Evolutionary conservation across 1,140 invertebrate species (phyloP).

Genomic region (Doryteuthis pealeii): DNA sequence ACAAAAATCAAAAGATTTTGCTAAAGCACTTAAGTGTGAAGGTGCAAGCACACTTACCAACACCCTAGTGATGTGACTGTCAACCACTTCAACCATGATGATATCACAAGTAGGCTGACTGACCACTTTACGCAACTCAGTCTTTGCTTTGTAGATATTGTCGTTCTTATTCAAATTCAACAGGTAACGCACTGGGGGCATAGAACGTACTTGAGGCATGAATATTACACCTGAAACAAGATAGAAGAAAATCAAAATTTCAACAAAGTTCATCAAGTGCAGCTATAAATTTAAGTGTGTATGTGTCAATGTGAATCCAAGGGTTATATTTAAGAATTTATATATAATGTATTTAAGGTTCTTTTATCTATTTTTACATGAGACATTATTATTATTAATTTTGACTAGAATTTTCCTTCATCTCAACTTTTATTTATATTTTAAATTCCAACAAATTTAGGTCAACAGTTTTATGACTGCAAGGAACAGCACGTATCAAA

Average conservation of each 20-base stretch:
- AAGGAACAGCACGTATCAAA: no score
- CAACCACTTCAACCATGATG: slow-evolving; percentile 69
- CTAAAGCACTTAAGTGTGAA: no score
- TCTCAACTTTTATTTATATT: no score
- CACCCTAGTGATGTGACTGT: slow-evolving; percentile 69
- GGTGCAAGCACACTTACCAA: slow-evolving; percentile 64
- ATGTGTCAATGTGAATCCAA: not conserved
- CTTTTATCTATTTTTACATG: no score
- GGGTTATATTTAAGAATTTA: no score
- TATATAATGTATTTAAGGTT: no score
- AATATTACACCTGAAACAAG: slow-evolving; percentile 64
- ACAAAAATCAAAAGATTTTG: no score
- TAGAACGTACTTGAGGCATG: slow-evolving; percentile 60
- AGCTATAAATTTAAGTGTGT: not conserved
- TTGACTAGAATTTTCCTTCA: no score
- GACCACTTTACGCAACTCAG: slow-evolving; percentile 60
- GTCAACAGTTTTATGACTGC: no score
- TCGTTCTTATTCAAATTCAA: slow-evolving; percentile 70
- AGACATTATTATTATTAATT: no score
- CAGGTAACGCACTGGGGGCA: slow-evolving; percentile 63
- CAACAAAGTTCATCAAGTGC: not conserved
- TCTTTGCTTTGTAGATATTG: slow-evolving; percentile 66
- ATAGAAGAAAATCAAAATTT: slow-evolving; percentile 28
- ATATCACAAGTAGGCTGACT: slow-evolving; percentile 57
- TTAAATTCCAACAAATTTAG: no score